phyloP scores from a whole-genome alignment of 2,113 vertebrate species.

The Scatophagus argus region DNA sequence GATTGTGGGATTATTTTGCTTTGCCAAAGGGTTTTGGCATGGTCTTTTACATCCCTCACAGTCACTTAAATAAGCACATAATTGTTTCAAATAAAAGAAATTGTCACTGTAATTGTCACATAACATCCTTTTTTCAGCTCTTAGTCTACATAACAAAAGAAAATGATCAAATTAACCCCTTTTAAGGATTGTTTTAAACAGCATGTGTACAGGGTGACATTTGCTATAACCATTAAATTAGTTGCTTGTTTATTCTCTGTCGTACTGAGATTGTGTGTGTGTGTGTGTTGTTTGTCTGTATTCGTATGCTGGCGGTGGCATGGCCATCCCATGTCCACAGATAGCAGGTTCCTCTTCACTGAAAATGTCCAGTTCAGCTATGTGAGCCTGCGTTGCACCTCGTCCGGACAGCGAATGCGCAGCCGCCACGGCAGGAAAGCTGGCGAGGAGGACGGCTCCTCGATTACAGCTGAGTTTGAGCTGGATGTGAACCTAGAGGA shows the following conservation, averaged over 20 bases:
- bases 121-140: conserved; percentile 16
- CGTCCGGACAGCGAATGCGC: conserved; percentile 82
- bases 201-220: too few relatives aligned
- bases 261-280: conserved; percentile 10
- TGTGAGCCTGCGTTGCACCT: conserved; percentile 92
- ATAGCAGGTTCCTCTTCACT: conserved; percentile 89
- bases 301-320: conserved; percentile 30
- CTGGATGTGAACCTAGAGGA: conserved; percentile 94
- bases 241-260: too few relatives aligned
- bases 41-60: conserved; percentile 45
- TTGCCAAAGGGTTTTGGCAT: conserved; percentile 38
- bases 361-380: conserved; percentile 94
- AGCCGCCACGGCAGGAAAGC: conserved; percentile 87
- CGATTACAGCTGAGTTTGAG: conserved; percentile 94
- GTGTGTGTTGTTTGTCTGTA: conserved; percentile 37
- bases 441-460: conserved; percentile 86
- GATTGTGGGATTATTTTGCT: conserved; percentile 70
- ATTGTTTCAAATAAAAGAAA: conserved; percentile 36
- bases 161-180: neutral
- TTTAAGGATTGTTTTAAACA: neutral
- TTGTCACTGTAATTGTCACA: conserved; percentile 19
- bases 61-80: conserved; percentile 40
- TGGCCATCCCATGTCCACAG: conserved; percentile 83
- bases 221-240: too few relatives aligned
- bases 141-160: conserved; percentile 11